A percentile compares a stretch with the other conserved stretches of the same genome.
Conservation (phyloP, 1,140 invertebrate genomes). For the Calosoma granatense region DNA sequence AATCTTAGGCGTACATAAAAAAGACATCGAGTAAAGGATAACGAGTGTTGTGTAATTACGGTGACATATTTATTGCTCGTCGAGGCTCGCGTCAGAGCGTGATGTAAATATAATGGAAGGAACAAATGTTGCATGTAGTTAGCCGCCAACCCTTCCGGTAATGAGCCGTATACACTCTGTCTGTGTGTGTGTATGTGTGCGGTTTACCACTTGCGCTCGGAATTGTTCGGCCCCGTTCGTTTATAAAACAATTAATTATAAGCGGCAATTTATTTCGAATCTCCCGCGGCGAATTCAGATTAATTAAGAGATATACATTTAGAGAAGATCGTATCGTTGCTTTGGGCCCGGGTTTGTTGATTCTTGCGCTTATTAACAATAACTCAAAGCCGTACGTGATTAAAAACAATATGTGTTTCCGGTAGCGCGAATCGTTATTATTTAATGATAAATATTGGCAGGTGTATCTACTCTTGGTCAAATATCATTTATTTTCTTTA, state of each 20-base stretch:
- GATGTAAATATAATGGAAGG: neutral
- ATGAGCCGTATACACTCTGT: neutral
- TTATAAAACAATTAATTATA: constrained; percentile 8
- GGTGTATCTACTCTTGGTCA: too few relatives aligned
- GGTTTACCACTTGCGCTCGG: neutral
- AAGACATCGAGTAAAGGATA: too few relatives aligned
- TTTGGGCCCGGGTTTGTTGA: too few relatives aligned
- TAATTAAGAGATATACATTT: neutral
- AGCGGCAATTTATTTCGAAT: neutral
- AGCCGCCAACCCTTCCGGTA: neutral
- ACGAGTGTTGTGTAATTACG: too few relatives aligned
- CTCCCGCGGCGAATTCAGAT: neutral
- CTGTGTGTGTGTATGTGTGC: too few relatives aligned
- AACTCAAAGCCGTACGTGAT: neutral
- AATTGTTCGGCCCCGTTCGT: neutral
- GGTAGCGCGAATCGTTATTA: too few relatives aligned
- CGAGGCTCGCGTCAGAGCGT: neutral
- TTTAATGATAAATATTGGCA: too few relatives aligned
- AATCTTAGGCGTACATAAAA: too few relatives aligned
- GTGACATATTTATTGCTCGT: neutral
- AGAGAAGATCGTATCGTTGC: neutral
- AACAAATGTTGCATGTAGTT: constrained; percentile 5
- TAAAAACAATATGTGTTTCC: constrained; percentile 8
- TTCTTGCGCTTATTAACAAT: constrained; percentile 1
- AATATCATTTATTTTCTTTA: too few relatives aligned